phyloP scores from a whole-genome alignment of 1,140 invertebrate species.

The Heliothis subflexa region DNA sequence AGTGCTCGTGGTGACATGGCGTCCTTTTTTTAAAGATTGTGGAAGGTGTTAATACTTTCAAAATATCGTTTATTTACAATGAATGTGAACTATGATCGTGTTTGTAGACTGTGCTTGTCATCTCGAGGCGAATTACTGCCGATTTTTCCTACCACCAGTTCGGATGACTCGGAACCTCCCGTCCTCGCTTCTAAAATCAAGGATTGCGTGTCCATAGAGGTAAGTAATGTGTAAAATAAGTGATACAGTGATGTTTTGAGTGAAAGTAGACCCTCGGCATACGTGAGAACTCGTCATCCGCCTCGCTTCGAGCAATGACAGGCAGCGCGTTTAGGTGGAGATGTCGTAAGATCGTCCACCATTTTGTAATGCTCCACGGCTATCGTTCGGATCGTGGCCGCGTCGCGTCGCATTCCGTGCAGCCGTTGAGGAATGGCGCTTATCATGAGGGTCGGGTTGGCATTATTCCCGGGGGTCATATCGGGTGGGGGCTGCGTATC shows the following conservation, averaged over 20 bases:
- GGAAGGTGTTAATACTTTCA: constrained; percentile 65
- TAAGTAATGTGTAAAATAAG: constrained; percentile 79
- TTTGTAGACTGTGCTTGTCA: constrained; percentile 89
- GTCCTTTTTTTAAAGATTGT: constrained; percentile 78
- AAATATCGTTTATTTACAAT: constrained; percentile 83
- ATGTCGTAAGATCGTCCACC: constrained; percentile 87
- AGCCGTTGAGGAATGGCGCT: constrained; percentile 77
- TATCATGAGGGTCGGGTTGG: constrained; percentile 78
- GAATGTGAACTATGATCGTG: constrained; percentile 85
- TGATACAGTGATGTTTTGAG: constrained; percentile 72
- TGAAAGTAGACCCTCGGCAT: constrained; percentile 84
- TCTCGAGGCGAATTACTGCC: constrained; percentile 85
- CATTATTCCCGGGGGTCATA: constrained; percentile 81
- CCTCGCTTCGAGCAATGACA: constrained; percentile 81
- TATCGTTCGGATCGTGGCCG: constrained; percentile 83
- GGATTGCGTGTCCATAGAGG: constrained; percentile 88
- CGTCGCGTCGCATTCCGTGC: constrained; percentile 80
- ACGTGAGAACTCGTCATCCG: constrained; percentile 85
- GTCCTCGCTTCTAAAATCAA: constrained; percentile 87
- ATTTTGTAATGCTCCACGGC: constrained; percentile 85
- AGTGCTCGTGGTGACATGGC: constrained; percentile 85
- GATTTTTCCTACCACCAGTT: constrained; percentile 86
- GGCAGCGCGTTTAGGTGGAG: constrained; percentile 83
- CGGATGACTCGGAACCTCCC: constrained; percentile 85
- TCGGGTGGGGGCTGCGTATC: constrained; percentile 75